Evolutionary conservation across 2,888 invertebrate genomes (phyloP).

Genomic region (Harpalus rubripes): DNA sequence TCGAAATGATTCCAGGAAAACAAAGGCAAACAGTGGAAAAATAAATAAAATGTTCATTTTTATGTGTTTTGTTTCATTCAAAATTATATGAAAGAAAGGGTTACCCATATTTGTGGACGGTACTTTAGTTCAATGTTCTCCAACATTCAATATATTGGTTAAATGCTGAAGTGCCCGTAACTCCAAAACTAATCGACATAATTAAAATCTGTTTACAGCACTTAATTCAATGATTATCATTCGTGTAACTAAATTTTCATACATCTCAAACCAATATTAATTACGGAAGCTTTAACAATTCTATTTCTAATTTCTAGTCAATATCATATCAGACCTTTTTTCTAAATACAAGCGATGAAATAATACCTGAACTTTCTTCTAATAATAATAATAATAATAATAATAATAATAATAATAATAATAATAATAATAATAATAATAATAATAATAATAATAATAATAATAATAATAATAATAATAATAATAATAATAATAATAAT

Average conservation of each 20-base stretch:
- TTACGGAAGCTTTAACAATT: background rate
- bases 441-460: too few species aligned
- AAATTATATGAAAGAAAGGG: too few species aligned
- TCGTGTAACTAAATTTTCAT: background rate
- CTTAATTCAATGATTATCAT: conserved; percentile 4
- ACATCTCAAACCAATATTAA: background rate
- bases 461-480: too few species aligned
- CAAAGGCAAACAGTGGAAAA: too few species aligned
- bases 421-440: too few species aligned
- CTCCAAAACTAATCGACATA: background rate
- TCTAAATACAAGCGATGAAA: background rate
- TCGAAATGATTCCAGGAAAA: too few species aligned
- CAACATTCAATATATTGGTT: background rate
- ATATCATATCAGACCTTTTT: background rate
- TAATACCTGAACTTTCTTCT: background rate
- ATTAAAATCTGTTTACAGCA: background rate
- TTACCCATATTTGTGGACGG: too few species aligned
- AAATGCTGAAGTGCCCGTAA: background rate
- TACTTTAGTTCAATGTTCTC: background rate
- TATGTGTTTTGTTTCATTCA: too few species aligned
- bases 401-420: too few species aligned
- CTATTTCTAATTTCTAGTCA: background rate
- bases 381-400: too few species aligned
- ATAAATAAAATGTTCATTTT: too few species aligned
- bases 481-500: too few species aligned